Evolutionary conservation across 1,140 invertebrate species (phyloP).

Genomic region (Armadillidium nasatum): DNA sequence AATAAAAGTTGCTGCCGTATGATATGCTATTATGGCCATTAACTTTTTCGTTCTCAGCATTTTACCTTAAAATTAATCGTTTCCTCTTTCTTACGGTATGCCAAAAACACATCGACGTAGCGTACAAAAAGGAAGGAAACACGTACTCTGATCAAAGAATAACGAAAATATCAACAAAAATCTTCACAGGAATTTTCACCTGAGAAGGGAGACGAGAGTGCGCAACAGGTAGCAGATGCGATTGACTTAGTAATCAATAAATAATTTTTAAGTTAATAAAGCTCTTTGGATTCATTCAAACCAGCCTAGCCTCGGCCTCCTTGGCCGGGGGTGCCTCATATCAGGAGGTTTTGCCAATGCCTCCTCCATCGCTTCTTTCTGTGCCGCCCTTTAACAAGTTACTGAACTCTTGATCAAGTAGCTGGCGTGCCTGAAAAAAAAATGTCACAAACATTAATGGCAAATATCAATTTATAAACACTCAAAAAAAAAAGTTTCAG

Average conservation of each 20-base stretch:
- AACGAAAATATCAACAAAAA: not conserved
- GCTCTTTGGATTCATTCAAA: constrained; percentile 17
- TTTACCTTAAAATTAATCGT: too few species aligned
- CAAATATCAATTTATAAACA: not conserved
- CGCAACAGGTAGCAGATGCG: not conserved
- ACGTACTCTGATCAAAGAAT: too few species aligned
- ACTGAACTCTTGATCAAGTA: constrained; percentile 84
- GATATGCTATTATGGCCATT: too few species aligned
- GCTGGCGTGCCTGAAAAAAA: constrained; percentile 49
- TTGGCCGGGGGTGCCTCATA: constrained; percentile 25
- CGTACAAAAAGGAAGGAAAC: too few species aligned
- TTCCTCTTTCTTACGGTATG: too few species aligned
- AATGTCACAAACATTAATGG: not conserved
- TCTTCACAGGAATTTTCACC: not conserved
- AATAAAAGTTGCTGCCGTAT: too few species aligned
- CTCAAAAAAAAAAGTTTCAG: not conserved
- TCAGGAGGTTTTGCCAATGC: constrained; percentile 28
- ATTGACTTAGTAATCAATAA: constrained; percentile 2
- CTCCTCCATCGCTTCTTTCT: constrained; percentile 60
- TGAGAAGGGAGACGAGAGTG: not conserved
- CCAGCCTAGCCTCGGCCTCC: constrained; percentile 25
- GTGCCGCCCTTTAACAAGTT: constrained; percentile 79
- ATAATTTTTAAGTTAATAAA: not conserved
- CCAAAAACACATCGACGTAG: too few species aligned
- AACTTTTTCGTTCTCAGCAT: too few species aligned